Conservation (phyloP, 2,113 vertebrate genomes). For the Sinocyclocheilus grahami region DNA sequence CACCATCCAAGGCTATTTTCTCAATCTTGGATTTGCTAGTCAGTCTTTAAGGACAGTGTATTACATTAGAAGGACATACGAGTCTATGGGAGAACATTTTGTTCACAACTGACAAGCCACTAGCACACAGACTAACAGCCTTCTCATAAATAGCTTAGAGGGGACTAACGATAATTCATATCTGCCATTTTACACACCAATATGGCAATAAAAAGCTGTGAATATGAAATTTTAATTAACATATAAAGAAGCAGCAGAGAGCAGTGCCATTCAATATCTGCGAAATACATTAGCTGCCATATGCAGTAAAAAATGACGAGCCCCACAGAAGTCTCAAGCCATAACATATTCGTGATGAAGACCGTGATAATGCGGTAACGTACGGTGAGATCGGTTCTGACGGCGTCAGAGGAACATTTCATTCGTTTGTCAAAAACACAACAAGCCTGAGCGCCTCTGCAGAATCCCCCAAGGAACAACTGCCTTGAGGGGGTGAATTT, state of each 20-base stretch:
- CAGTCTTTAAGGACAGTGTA: neutral
- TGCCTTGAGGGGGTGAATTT: constrained; percentile 22
- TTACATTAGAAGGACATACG: neutral
- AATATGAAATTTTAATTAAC: constrained; percentile 33
- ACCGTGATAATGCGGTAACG: neutral
- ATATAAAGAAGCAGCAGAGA: constrained; percentile 11
- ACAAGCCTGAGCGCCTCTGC: neutral
- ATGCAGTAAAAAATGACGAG: neutral
- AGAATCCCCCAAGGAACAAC: constrained; percentile 6
- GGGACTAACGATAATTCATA: constrained; percentile 8
- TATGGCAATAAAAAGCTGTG: neutral
- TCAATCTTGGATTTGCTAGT: neutral
- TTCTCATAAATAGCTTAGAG: constrained; percentile 4
- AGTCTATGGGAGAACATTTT: neutral
- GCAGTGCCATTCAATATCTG: neutral
- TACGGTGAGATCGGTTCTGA: neutral
- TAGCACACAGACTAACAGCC: neutral
- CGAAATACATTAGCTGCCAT: neutral
- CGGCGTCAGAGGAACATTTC: constrained; percentile 2
- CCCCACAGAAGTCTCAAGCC: neutral
- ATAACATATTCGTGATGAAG: neutral
- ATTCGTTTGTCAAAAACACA: constrained; percentile 11
- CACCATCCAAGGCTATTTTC: constrained; percentile 2
- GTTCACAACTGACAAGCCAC: neutral
- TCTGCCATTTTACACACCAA: neutral